Percentiles rank a stretch among this genome's conserved stretches.
Conservation (phyloP, 2,113 vertebrate species). For the Oreocharis arfaki region DNA sequence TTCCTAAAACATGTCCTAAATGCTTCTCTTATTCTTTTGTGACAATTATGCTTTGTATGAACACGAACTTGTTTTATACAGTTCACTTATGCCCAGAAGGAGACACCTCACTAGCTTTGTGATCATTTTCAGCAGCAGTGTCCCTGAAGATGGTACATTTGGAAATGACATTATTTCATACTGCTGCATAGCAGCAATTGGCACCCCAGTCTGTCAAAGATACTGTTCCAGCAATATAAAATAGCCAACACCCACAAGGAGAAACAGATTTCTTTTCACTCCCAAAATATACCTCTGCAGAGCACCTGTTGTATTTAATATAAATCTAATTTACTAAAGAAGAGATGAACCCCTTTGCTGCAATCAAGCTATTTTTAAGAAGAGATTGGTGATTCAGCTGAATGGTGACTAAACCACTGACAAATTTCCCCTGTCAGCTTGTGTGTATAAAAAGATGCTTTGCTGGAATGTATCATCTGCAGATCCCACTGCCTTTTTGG, state of each 20-base stretch:
- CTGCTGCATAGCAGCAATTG: neutral
- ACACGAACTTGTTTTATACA: neutral
- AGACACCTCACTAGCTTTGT: neutral
- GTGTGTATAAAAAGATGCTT: conserved; percentile 19
- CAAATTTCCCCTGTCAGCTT: conserved; percentile 1
- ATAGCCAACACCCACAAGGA: neutral
- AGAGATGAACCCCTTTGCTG: neutral
- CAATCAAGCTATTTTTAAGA: neutral
- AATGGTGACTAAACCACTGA: conserved; percentile 32
- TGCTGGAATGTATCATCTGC: neutral
- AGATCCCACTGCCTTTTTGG: neutral
- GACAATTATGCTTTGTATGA: neutral
- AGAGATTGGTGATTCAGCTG: conserved; percentile 30
- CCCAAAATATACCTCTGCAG: neutral
- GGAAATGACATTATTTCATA: neutral
- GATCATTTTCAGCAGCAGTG: neutral
- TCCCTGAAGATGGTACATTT: neutral
- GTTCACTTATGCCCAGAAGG: neutral
- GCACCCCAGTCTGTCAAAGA: neutral
- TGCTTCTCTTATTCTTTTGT: neutral
- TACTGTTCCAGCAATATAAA: neutral
- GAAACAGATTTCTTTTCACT: neutral
- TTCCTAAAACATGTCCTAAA: neutral
- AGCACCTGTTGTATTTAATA: neutral
- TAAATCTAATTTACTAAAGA: conserved; percentile 1